These are phyloP conservation scores for Mus pahari DNA, from an alignment of 2,113 vertebrate species.

Conservation along the genomic window DNA sequence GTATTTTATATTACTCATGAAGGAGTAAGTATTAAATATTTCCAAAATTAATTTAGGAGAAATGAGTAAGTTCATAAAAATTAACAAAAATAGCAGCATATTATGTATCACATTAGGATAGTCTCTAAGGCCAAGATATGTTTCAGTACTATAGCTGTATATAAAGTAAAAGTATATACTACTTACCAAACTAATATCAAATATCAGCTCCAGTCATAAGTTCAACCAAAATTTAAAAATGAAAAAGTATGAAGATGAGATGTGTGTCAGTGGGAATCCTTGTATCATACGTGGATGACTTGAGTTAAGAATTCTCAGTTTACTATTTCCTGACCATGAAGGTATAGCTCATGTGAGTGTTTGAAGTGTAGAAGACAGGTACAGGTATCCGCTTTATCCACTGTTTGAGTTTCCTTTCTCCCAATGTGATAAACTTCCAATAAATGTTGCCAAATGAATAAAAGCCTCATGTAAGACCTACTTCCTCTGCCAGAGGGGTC, in stretches of 20 bases:
- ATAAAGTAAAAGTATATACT: not conserved
- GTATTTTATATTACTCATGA: not conserved
- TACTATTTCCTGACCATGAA: not conserved
- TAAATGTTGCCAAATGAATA: conserved; percentile 32
- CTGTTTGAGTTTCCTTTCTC: conserved; percentile 16
- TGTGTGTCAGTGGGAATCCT: not conserved
- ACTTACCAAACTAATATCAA: not conserved
- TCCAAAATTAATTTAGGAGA: conserved; percentile 49
- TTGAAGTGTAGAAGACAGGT: not conserved
- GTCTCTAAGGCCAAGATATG: conserved; percentile 2
- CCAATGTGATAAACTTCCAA: not conserved
- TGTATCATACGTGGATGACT: not conserved
- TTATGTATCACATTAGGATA: not conserved
- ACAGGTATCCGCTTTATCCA: not conserved
- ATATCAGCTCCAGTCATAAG: conserved; percentile 17
- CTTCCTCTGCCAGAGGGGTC: not conserved
- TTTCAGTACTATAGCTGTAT: not conserved
- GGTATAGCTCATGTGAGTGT: not conserved
- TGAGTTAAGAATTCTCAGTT: not conserved
- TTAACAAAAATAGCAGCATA: conserved; percentile 27
- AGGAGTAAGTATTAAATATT: conserved; percentile 22
- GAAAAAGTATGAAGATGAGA: not conserved
- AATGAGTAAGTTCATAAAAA: not conserved
- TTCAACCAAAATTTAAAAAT: conserved; percentile 23
- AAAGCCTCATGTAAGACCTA: not conserved